These are phyloP conservation scores for Sebastes fasciatus DNA, from an alignment of 2,113 vertebrate species.

Conservation along the genomic window DNA sequence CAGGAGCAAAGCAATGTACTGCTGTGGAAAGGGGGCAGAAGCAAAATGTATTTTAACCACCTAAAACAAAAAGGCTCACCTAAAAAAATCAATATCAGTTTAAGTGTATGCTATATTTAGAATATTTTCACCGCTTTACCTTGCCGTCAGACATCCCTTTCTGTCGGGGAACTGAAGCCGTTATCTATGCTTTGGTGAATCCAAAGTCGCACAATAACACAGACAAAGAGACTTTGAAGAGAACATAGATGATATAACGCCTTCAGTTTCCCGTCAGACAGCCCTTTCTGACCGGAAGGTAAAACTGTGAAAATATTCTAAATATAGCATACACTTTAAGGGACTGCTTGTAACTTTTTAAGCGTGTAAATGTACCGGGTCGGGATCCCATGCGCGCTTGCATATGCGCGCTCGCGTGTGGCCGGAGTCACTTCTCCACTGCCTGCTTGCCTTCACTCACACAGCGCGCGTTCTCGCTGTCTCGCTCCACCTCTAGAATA, in stretches of 20 bases:
- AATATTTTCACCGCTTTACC: not conserved
- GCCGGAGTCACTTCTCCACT: too few relatives aligned
- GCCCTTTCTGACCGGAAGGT: not conserved
- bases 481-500: too few relatives aligned
- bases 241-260: not conserved
- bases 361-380: too few relatives aligned
- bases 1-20: not conserved
- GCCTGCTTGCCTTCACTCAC: too few relatives aligned
- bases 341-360: not conserved
- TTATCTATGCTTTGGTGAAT: not conserved
- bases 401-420: too few relatives aligned
- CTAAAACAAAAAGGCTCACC: not conserved
- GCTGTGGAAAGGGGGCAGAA: not conserved
- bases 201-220: not conserved
- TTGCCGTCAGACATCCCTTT: not conserved
- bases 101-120: not conserved
- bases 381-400: too few relatives aligned
- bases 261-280: not conserved
- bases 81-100: not conserved
- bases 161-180: not conserved
- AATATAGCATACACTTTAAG: not conserved
- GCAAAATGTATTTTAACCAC: not conserved
- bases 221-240: not conserved
- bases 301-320: not conserved
- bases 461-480: too few relatives aligned